Evolutionary conservation across 2,888 invertebrate species (phyloP).

Genomic region (Microplitis manilae): DNA sequence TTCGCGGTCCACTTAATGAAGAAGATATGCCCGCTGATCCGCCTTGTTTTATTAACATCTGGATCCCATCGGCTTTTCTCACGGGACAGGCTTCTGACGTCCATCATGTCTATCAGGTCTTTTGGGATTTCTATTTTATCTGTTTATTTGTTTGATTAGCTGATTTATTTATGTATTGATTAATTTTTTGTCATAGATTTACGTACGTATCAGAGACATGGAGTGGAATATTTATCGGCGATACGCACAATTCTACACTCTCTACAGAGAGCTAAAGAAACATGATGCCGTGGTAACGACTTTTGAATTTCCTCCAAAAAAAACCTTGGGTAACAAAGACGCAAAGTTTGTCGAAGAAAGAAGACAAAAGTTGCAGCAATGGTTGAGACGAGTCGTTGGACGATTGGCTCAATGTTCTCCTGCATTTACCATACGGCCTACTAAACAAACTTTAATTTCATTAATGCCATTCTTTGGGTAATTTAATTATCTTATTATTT

Average conservation of each 20-base stretch:
- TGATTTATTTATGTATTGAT: neutral
- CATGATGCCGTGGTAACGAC: slow-evolving; percentile 84
- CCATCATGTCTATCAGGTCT: slow-evolving; percentile 92
- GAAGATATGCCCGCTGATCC: slow-evolving; percentile 70
- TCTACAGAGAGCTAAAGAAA: slow-evolving; percentile 88
- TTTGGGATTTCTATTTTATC: neutral
- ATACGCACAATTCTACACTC: slow-evolving; percentile 91
- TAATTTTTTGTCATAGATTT: slow-evolving; percentile 75
- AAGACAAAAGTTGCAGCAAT: slow-evolving; percentile 87
- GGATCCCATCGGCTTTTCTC: slow-evolving; percentile 91
- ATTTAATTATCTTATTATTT: slow-evolving; percentile 52
- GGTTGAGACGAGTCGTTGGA: slow-evolving; percentile 87
- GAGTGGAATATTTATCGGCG: slow-evolving; percentile 97
- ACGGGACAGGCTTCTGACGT: slow-evolving; percentile 81
- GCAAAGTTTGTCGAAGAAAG: slow-evolving; percentile 90
- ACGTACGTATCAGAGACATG: slow-evolving; percentile 85
- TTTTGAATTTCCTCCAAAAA: slow-evolving; percentile 96
- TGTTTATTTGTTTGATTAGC: neutral
- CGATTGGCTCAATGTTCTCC: slow-evolving; percentile 79
- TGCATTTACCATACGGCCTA: slow-evolving; percentile 83
- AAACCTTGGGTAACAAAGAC: slow-evolving; percentile 92
- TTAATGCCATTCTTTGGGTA: slow-evolving; percentile 92
- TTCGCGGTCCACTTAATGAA: slow-evolving; percentile 77
- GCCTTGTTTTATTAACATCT: slow-evolving; percentile 81
- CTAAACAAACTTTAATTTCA: slow-evolving; percentile 83